phyloP scores from a whole-genome alignment of 2,113 vertebrate genomes.

The Ondatra zibethicus region DNA sequence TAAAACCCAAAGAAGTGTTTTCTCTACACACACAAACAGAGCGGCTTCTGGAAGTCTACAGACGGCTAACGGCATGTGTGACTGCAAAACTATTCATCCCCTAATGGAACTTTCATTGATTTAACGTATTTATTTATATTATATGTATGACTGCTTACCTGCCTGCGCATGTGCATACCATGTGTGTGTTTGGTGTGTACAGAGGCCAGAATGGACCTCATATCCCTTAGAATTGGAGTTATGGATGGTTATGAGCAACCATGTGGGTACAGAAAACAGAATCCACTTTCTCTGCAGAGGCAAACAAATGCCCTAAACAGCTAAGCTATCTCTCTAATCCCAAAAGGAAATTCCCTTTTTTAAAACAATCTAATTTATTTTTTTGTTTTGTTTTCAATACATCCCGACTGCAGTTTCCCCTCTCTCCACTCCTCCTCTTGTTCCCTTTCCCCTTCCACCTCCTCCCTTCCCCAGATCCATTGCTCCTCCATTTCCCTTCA shows the following conservation, averaged over 20 bases:
- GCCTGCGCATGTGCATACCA: neutral
- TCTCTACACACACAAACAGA: neutral
- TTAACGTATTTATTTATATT: neutral
- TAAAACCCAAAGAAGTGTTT: neutral
- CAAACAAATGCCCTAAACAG: neutral
- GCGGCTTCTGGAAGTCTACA: neutral
- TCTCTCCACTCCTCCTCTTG: neutral
- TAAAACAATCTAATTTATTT: neutral
- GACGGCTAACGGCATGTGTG: neutral
- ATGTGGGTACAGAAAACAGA: neutral
- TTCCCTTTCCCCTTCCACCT: neutral
- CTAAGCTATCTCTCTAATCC: neutral
- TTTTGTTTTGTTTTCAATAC: neutral
- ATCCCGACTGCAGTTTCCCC: neutral
- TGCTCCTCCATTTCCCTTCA: neutral
- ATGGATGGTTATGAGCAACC: neutral
- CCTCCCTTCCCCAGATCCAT: too few relatives aligned
- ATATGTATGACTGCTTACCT: neutral
- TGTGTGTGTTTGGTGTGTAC: neutral
- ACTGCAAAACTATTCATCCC: neutral
- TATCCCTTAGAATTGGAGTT: neutral
- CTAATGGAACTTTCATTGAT: neutral
- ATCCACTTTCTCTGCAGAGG: neutral
- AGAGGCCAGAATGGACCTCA: neutral
- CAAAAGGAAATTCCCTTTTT: neutral